Base-by-base conservation (phyloP, 2,888 invertebrate species). In the Hirtodrosophila alboralis region DNA sequence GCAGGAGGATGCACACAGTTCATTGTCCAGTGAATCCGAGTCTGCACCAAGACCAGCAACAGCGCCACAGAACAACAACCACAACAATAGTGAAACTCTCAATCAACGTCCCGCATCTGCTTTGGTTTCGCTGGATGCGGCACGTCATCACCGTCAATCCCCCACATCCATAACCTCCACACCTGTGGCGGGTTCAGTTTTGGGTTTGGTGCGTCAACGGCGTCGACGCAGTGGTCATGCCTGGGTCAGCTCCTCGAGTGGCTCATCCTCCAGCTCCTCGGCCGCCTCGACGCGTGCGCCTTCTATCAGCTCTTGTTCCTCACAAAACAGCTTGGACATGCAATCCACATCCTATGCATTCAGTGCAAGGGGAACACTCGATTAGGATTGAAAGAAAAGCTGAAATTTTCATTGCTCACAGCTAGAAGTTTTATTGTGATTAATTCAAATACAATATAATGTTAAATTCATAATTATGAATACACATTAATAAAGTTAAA, bases 111-210 rank as follows among this genome's bases (percentile, higher is more conserved):
- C 75, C 1, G 43, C 66, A 12, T 36, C 67, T 1, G 62, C 75
- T 3, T 36, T 71, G n/a, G 53, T 76, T 16, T 59, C 72, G 0
- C 16, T 79, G 12, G 66, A 75, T 26, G 38, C 70, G 4, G 18
- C 30, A 0, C 52, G 16, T 34, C 27, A n/a, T 28, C 54, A 37
- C 1, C 69, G 75, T 1, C 70, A 37, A 9, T 13, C 16, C 0
- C n/a, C 44, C 21, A 23, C 53, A n/a, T 67, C 83, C 0, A 74
- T 77, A 0, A 65, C 67, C 12, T 78, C 77, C 1, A 81, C 80
- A 1, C 84, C 86, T 0, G 79, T 90, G 2, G 84, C 84, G 0
- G 89, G 89, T 13, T 86, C 88, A 0, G 87, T 88, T 1, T 34
- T 89, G 14, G 80, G 83, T 0, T 47, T 88, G 13, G 89, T 87